Evolutionary conservation across 2,888 invertebrate genomes (phyloP), one percentile per base, ranked within the genome.

Genomic region (Cosmia pyralina): DNA sequence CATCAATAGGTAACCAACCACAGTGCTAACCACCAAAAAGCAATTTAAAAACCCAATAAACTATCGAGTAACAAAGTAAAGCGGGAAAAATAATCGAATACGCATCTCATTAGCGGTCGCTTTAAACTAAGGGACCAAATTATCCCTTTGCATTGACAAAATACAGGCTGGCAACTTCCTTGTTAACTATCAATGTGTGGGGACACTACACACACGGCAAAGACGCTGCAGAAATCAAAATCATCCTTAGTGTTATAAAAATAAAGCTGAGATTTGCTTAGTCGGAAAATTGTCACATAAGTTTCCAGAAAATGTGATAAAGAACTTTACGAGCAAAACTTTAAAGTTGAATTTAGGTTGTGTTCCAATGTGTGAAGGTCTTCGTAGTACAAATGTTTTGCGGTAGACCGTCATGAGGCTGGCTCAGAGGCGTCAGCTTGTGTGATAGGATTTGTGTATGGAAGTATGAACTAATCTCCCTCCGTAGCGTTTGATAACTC

Each of bases 401-500:
- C 92, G 96, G 96, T 94, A 91, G 91, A 93, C 95, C 95, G 91
- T 95, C 95, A 94, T 94, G 92, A 91, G 94, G 94, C 93, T 93
- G 93, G 95, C 84, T 81, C 95, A 92, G 92, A 96, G 95, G 96
- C 96, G 96, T 96, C 96, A 96, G 96, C 94, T 94, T 96, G 96
- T 95, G 90, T 96, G 96, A 96, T 96, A 94, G 94, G 96, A 96
- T 96, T 96, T 94, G 94, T 92, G 93, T 94, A 95, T 96, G 95
- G 95, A 95, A 96, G 95, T 95, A 95, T 96, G 95, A 94, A 95
- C 95, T 96, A 95, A 96, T 95, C 96, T 94, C 94, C 94, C 95
- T 93, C 91, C 91, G 91, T 89, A 89, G 90, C 88, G 92, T 90
- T 92, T 94, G 95, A 96, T 96, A 96, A 96, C 95, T 96, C 96